phyloP scores from a whole-genome alignment of 2,797 vertebrate species.

The Periparus ater region DNA sequence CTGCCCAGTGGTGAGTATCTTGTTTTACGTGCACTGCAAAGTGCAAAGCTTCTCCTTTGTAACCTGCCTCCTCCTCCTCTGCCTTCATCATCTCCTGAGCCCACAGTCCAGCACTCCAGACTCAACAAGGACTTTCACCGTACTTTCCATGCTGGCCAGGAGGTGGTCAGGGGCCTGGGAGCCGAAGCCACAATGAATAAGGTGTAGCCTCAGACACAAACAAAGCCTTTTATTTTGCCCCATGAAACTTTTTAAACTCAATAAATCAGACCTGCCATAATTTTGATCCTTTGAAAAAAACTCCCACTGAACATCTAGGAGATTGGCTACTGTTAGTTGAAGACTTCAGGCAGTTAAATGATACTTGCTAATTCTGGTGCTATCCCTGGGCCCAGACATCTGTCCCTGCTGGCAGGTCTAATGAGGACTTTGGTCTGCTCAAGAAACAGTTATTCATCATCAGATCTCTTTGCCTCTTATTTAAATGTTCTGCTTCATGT shows the following conservation, averaged over 20 bases:
- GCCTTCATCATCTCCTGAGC: neutral
- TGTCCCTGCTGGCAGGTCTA: conserved; percentile 58
- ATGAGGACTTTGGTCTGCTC: conserved; percentile 58
- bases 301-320: neutral
- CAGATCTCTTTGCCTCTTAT: conserved; percentile 43
- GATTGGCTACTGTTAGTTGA: neutral
- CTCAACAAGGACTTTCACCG: neutral
- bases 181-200: neutral
- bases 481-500: conserved; percentile 53
- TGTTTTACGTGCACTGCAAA: neutral
- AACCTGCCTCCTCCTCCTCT: neutral
- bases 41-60: neutral
- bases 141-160: neutral
- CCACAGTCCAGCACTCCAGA: neutral
- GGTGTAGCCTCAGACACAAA: neutral
- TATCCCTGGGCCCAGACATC: conserved; percentile 44
- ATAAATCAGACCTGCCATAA: neutral
- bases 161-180: neutral
- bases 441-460: conserved; percentile 63
- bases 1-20: conserved; percentile 20
- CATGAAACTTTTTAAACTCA: neutral
- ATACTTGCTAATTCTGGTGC: conserved; percentile 61
- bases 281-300: conserved; percentile 12
- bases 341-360: conserved; percentile 54
- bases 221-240: neutral